Percentiles rank a stretch among this genome's conserved stretches.
phyloP scores from a whole-genome alignment of 2,888 invertebrate genomes.

The Diplazon laetatorius region DNA sequence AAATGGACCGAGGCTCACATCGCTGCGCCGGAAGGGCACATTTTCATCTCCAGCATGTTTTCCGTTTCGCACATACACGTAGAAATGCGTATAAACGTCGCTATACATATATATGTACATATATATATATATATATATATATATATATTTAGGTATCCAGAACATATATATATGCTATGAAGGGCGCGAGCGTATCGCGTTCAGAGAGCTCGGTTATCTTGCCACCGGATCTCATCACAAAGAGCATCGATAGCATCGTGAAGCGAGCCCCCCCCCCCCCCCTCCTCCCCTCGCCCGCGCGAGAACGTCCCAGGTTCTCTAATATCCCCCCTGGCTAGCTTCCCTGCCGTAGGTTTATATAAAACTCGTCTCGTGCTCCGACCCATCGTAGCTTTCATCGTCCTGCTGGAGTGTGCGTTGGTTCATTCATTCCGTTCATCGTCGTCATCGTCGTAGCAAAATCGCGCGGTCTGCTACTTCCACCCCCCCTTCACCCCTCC shows the following conservation, averaged over 20 bases:
- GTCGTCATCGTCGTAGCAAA: conserved; percentile 30
- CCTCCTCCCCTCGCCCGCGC: no score
- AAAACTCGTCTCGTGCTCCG: conserved; percentile 5
- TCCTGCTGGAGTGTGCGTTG: conserved; percentile 60
- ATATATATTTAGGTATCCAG: no score
- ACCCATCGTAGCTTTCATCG: conserved; percentile 57
- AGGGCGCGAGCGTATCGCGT: conserved; percentile 36
- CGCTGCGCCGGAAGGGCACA: conserved; percentile 54
- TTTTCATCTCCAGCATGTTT: conserved; percentile 44
- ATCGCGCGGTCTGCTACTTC: conserved; percentile 18
- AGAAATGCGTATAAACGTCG: conserved; percentile 51
- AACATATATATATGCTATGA: neutral
- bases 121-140: no score
- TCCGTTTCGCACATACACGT: conserved; percentile 34
- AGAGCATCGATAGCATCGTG: conserved; percentile 78
- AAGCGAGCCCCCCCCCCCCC: conserved; percentile 70
- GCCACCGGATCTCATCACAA: conserved; percentile 78
- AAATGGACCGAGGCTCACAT: conserved; percentile 69
- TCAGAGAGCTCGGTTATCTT: conserved; percentile 75
- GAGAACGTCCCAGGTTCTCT: neutral
- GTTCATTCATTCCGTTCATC: conserved; percentile 65
- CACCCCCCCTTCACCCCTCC: conserved; percentile 6
- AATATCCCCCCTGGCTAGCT: conserved; percentile 76
- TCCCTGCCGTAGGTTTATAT: conserved; percentile 70
- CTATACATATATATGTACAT: no score